A percentile compares a stretch with the other conserved stretches of the same genome.
phyloP scores from a whole-genome alignment of 2,888 invertebrate genomes.

The Drosophila kanekoi region DNA sequence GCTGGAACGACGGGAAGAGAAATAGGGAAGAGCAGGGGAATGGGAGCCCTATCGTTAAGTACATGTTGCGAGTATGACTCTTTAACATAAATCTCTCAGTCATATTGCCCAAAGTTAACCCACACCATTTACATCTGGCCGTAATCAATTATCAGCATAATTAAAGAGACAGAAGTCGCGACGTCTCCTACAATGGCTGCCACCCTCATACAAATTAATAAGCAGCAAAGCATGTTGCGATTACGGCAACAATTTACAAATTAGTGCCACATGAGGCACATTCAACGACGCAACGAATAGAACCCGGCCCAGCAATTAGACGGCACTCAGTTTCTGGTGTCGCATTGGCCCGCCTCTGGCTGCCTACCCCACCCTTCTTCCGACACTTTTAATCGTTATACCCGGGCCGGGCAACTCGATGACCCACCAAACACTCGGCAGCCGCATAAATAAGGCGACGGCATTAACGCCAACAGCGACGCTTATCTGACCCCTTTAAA shows the following conservation, averaged over 20 bases:
- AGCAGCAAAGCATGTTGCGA: conserved; percentile 74
- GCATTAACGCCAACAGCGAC: conserved; percentile 64
- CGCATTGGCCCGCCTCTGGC: conserved; percentile 22
- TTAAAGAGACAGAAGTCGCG: conserved; percentile 63
- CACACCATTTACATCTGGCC: conserved; percentile 47
- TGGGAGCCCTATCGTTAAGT: conserved; percentile 14
- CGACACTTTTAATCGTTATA: conserved; percentile 21
- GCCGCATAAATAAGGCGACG: conserved; percentile 63
- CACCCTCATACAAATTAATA: conserved; percentile 74
- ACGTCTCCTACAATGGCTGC: conserved; percentile 40
- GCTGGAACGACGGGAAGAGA: conserved; percentile 6
- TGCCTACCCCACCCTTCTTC: neutral
- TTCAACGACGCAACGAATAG: conserved; percentile 32
- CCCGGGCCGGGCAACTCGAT: conserved; percentile 28
- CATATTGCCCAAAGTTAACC: conserved; percentile 48
- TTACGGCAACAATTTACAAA: conserved; percentile 78
- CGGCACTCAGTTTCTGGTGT: conserved; percentile 49
- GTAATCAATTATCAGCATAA: conserved; percentile 72
- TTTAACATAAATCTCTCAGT: conserved; percentile 64
- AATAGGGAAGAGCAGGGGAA: neutral
- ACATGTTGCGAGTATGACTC: conserved; percentile 17
- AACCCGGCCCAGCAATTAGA: conserved; percentile 56
- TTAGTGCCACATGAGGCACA: conserved; percentile 78
- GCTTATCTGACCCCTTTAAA: conserved; percentile 63
- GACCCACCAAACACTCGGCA: conserved; percentile 55